Base-by-base conservation (phyloP, 2,797 vertebrate genomes). In the Numenius phaeopus region DNA sequence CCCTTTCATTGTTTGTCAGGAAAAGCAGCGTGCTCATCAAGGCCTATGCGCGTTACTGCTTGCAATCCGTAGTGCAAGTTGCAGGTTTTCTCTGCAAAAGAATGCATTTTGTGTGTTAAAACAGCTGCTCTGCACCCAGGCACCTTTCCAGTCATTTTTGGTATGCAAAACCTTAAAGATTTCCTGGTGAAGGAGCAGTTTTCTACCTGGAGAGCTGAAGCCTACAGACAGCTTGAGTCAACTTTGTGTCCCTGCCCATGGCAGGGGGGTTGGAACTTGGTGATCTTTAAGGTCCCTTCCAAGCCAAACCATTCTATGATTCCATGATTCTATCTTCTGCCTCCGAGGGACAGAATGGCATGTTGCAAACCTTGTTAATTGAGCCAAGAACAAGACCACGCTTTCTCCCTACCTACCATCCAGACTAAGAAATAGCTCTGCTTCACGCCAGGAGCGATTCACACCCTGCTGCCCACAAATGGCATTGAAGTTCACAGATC, bases 1-100 rank as follows among this genome's bases (percentile, higher is more conserved):
- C 14, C 30, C 32, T 66, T 82, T 19, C n/a, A 18, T 22, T 1
- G 1, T 40, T 78, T 27, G 6, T 30, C 20, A 66, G 12, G n/a
- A 64, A 47, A 19, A 71, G 7, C 9, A 58, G 2, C 0, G 2
- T 22, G 3, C 23, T 64, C 1, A 0, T 3, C 8, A 9, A n/a
- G 47, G 34, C 44, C 37, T 67, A 7, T 1, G 11, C 3, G 4
- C 0, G 0, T 14, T 30, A 15, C 32, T 34, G 14, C 42, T 72
- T 57, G 46, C 62, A 47, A 37, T 24, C 11, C 39, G 0, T 22
- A 54, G 47, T 4, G 19, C 4, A 34, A 42, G 17, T 2, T n/a
- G 3, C 14, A 5, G 30, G 14, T 59, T 62, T 70, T 19, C 58
- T 54, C 34, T 55, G 50, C 13, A 73, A 76, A 69, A 24, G 0